Percentiles rank a stretch among this genome's conserved stretches.
phyloP scores from a whole-genome alignment of 2,113 vertebrate genomes.

The Labeo catla region DNA sequence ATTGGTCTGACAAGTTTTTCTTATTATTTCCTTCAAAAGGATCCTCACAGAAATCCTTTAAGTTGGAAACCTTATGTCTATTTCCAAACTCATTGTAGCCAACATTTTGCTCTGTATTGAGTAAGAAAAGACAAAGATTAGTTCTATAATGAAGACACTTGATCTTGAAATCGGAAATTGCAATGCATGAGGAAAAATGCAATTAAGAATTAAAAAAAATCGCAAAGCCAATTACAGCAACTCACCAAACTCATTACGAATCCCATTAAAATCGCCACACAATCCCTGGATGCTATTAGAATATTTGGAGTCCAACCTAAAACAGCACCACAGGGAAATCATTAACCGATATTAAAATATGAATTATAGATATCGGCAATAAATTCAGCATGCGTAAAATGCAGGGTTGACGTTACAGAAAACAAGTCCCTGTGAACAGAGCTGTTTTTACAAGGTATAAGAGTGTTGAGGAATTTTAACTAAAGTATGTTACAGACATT shows the following conservation, averaged over 20 bases:
- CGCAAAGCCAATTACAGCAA: background rate
- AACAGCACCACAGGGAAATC: background rate
- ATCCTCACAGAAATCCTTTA: constrained; percentile 79
- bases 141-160: background rate
- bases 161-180: background rate
- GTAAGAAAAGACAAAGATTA: background rate
- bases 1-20: background rate
- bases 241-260: constrained; percentile 78
- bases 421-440: too few species aligned
- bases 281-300: constrained; percentile 87
- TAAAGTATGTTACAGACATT: too few species aligned
- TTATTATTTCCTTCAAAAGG: constrained; percentile 73
- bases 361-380: too few species aligned
- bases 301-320: constrained; percentile 85
- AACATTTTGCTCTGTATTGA: constrained; percentile 63
- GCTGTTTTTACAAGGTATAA: too few species aligned
- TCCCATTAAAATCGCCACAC: constrained; percentile 93
- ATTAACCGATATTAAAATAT: too few species aligned
- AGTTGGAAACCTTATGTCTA: constrained; percentile 82
- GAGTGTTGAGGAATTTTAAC: too few species aligned
- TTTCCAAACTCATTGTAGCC: constrained; percentile 86
- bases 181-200: background rate
- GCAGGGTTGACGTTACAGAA: too few species aligned
- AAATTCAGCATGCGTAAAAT: too few species aligned
- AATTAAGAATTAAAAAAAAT: background rate